Conservation (phyloP, 2,888 invertebrate species). For the Hylaea fasciaria region DNA sequence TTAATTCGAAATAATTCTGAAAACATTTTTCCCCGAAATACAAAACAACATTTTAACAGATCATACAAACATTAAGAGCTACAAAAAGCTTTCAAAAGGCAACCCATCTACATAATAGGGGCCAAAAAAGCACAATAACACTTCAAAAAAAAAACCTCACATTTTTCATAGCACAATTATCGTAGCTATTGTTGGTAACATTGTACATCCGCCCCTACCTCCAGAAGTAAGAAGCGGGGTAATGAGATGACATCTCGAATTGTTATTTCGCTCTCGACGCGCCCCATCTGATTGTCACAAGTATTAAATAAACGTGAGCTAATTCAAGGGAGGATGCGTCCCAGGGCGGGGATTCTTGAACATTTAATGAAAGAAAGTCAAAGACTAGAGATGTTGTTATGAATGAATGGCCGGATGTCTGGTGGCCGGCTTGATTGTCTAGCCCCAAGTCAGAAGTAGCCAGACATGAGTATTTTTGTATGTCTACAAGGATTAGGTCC, state of each 20-base stretch:
- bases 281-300: slow-evolving; percentile 63
- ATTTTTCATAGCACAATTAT: background rate
- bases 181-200: slow-evolving; percentile 6
- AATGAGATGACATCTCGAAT: slow-evolving; percentile 65
- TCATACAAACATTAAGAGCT: no score
- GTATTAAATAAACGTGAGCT: slow-evolving; percentile 61
- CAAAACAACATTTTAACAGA: no score
- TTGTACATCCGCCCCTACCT: slow-evolving; percentile 34
- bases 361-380: slow-evolving; percentile 55
- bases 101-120: background rate
- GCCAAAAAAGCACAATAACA: background rate
- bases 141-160: background rate
- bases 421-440: background rate
- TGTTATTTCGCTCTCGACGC: slow-evolving; percentile 57
- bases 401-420: background rate
- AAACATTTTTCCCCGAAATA: no score
- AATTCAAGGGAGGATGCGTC: slow-evolving; percentile 62
- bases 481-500: no score
- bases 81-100: background rate
- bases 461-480: no score
- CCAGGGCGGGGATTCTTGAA: slow-evolving; percentile 55
- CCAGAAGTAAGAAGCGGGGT: slow-evolving; percentile 57
- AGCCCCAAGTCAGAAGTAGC: background rate
- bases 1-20: no score
- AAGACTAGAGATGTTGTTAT: slow-evolving; percentile 4